These are phyloP conservation scores for Parazoanthus swiftii DNA, from an alignment of 92 coral and sea anemone species.

Conservation along the genomic window DNA sequence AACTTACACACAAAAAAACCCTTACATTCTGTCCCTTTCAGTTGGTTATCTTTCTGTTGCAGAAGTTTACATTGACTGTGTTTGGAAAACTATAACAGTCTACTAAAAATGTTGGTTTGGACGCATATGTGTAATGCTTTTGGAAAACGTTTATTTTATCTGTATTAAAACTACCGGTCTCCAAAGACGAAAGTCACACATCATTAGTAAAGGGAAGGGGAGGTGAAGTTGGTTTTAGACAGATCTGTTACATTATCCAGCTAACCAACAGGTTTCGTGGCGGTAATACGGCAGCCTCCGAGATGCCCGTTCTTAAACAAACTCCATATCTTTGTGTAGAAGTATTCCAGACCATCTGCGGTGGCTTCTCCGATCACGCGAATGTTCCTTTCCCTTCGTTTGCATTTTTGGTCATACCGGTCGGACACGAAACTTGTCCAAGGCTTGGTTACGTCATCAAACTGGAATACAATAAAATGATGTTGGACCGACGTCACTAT, in stretches of 20 bases:
- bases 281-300: constrained; percentile 78
- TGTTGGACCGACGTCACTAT: background rate
- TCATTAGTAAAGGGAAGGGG: background rate
- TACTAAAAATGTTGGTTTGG: no score
- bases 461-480: constrained; percentile 46
- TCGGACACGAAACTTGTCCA: constrained; percentile 57
- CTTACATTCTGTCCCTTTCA: background rate
- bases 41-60: background rate
- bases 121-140: background rate
- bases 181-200: background rate
- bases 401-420: constrained; percentile 44
- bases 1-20: background rate
- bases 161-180: background rate
- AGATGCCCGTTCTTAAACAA: constrained; percentile 43
- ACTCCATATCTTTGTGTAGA: constrained; percentile 51
- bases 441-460: constrained; percentile 59
- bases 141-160: background rate
- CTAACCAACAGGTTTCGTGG: constrained; percentile 50
- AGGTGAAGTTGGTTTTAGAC: background rate
- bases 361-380: constrained; percentile 77
- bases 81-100: no score
- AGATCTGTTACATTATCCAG: background rate
- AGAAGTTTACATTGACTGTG: background rate
- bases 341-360: constrained; percentile 55
- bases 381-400: constrained; percentile 63